Evolutionary conservation across 92 coral and sea anemone species (phyloP).

Genomic region (Micromussa lordhowensis): DNA sequence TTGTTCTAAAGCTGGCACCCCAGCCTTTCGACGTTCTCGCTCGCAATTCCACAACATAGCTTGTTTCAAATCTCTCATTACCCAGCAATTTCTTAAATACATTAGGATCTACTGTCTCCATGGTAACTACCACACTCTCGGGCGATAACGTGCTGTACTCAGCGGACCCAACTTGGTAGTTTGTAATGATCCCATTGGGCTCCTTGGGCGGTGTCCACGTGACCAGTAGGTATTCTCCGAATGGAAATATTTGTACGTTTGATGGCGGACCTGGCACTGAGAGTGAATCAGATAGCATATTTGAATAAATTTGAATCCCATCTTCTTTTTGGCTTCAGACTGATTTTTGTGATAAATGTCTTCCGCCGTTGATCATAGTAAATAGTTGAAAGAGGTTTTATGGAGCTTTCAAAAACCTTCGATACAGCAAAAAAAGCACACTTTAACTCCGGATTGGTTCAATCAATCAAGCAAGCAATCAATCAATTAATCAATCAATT

Average conservation of each 20-base stretch:
- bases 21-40: conserved; percentile 79
- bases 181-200: conserved; percentile 79
- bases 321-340: no score
- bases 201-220: conserved; percentile 77
- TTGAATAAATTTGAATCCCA: no score
- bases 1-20: conserved; percentile 41
- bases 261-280: conserved; percentile 79
- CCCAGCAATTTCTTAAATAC: conserved; percentile 41
- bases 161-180: conserved; percentile 66
- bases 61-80: conserved; percentile 55
- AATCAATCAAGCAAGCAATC: no score
- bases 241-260: conserved; percentile 51
- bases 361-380: no score
- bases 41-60: conserved; percentile 68
- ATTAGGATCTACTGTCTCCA: neutral
- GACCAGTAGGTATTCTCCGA: conserved; percentile 76
- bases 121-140: neutral
- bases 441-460: no score
- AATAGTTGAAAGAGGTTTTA: no score
- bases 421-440: no score
- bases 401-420: no score
- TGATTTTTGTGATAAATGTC: no score
- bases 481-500: no score
- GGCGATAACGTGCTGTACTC: conserved; percentile 4
- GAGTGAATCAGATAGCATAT: neutral